Percentiles rank a stretch among this genome's conserved stretches.
Evolutionary conservation across 2,888 invertebrate species (phyloP).

Genomic region (Caenorhabditis uteleia): DNA sequence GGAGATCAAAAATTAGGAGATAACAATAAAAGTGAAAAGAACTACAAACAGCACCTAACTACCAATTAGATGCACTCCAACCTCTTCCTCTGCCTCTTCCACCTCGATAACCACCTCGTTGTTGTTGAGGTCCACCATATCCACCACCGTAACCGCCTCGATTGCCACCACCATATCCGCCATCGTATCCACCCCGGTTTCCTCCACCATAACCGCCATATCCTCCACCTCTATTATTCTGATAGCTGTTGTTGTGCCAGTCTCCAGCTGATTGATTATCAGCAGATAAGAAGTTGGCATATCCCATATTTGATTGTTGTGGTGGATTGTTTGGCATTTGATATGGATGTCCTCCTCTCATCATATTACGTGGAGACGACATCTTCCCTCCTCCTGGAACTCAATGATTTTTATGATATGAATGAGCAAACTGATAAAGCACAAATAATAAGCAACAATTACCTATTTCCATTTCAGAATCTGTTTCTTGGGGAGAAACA

Average conservation of each 20-base stretch:
- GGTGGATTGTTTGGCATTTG: slow-evolving; percentile 14
- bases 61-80: slow-evolving; percentile 21
- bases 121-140: neutral
- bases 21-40: neutral
- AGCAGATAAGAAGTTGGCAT: slow-evolving; percentile 30
- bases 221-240: neutral
- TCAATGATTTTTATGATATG: neutral
- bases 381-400: slow-evolving; percentile 16
- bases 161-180: neutral
- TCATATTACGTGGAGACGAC: slow-evolving; percentile 3
- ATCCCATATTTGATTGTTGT: slow-evolving; percentile 26
- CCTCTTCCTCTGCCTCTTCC: slow-evolving; percentile 25
- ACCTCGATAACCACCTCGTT: slow-evolving; percentile 5
- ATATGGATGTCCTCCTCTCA: slow-evolving; percentile 13
- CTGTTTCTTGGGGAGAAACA: too few relatives aligned
- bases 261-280: slow-evolving; percentile 24
- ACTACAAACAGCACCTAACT: neutral
- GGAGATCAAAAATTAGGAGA: slow-evolving; percentile 5
- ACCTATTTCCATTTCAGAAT: too few relatives aligned
- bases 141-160: slow-evolving; percentile 13
- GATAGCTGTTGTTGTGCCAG: neutral
- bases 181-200: neutral
- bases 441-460: too few relatives aligned
- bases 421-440: too few relatives aligned
- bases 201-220: neutral